These are phyloP conservation scores for Epistrophe grossulariae DNA, from an alignment of 2,888 invertebrate genomes.

Conservation along the genomic window DNA sequence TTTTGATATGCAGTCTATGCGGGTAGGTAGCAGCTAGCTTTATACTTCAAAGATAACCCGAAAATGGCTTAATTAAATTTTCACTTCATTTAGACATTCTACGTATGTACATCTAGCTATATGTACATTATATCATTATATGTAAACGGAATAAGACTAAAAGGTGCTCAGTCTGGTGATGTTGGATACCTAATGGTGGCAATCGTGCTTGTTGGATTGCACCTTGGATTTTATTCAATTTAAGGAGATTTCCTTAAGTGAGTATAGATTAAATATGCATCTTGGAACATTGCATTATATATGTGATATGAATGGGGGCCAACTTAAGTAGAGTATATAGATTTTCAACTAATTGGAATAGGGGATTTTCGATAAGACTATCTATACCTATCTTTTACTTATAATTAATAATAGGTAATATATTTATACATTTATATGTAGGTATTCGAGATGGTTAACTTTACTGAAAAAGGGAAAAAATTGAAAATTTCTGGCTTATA, in stretches of 20 bases:
- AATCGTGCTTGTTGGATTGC: constrained; percentile 41
- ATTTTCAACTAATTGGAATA: constrained; percentile 51
- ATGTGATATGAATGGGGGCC: constrained; percentile 2
- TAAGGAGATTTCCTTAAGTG: constrained; percentile 47
- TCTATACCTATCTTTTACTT: too few relatives aligned
- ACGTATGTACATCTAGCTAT: too few relatives aligned
- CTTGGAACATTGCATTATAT: not conserved
- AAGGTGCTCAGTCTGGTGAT: not conserved
- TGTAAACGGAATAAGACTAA: not conserved
- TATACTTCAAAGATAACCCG: constrained; percentile 57
- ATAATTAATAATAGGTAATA: too few relatives aligned
- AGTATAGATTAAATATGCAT: constrained; percentile 27
- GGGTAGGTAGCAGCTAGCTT: not conserved
- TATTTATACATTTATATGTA: too few relatives aligned
- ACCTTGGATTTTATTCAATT: constrained; percentile 17
- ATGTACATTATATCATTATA: not conserved
- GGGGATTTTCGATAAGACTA: constrained; percentile 35
- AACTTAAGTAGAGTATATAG: constrained; percentile 1
- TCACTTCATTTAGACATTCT: constrained; percentile 61
- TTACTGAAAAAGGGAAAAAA: too few relatives aligned
- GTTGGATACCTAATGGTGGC: not conserved
- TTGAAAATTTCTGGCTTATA: too few relatives aligned
- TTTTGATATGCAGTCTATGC: constrained; percentile 63
- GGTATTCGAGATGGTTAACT: too few relatives aligned
- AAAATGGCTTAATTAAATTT: constrained; percentile 75